Evolutionary conservation across 2,797 vertebrate species (phyloP), one percentile per base, ranked within the genome.

Genomic region (Acanthurus tractus): DNA sequence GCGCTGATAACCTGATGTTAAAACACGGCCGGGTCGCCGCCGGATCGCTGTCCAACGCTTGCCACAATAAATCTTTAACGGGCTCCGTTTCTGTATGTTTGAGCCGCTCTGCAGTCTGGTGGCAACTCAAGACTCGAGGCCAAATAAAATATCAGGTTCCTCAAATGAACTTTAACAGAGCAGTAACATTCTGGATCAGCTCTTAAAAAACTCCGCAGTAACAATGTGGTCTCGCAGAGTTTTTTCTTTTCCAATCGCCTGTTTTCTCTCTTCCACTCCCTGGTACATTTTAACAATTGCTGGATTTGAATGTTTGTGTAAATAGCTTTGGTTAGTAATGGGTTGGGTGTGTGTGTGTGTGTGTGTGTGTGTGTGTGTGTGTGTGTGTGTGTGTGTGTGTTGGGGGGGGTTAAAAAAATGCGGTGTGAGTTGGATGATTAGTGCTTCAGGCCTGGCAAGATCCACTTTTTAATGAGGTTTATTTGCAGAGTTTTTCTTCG

Each of bases 131-230:
- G 62, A 73, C 76, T 18, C 15, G 14, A 34, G 29, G 85, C 93
- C 90, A 93, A 94, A 89, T 88, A 84, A 93, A 93, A 94, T 88
- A 94, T 88, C 91, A 89, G 84, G 90, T 92, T 94, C 86, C 91
- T 88, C 78, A 92, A 92, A 89, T 93, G 88, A 93, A 93, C 91
- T 93, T 93, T 91, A 90, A 88, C 82, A 87, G 86, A 87, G 88
- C 89, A 81, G 91, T 87, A 90, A 91, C 84, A 64, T 91, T 93
- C 78, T 90, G 78, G 78, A 92, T 91, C 82, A 74, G 88, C 90
- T 90, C 84, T 90, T 88, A 68, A 85, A 89, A 84, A 82, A 59
- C 52, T 53, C 25, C 56, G 76, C 82, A 74, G 84, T 84, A 91
- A 91, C 89, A 91, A 89, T 86, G 88, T 74, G 89, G 81, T 86